phyloP scores from a whole-genome alignment of 2,888 invertebrate genomes.

The Coecobrya sp. region DNA sequence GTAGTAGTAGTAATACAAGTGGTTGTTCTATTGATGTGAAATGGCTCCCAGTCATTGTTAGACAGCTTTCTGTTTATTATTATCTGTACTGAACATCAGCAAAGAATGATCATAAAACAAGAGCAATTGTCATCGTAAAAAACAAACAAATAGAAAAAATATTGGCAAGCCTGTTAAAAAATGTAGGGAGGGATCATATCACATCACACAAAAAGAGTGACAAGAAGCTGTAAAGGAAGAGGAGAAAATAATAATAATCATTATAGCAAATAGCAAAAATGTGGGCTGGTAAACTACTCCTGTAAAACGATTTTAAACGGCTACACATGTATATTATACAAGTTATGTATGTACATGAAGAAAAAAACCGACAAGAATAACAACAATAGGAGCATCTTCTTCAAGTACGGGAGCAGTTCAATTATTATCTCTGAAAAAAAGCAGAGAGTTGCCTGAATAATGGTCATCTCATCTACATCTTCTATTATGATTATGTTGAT shows the following conservation, averaged over 20 bases:
- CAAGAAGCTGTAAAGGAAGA: constrained; percentile 12
- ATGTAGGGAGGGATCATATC: constrained; percentile 23
- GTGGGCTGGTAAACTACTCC: neutral
- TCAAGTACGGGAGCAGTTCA: neutral
- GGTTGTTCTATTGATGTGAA: neutral
- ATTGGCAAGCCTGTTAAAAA: constrained; percentile 30
- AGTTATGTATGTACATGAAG: neutral
- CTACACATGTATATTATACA: neutral
- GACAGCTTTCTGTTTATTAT: neutral
- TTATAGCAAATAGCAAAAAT: constrained; percentile 1
- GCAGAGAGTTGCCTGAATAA: neutral
- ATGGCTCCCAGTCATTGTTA: neutral
- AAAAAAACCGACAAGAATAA: neutral
- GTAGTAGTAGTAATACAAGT: neutral
- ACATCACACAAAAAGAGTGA: constrained; percentile 15
- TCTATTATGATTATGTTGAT: constrained; percentile 1
- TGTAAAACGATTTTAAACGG: constrained; percentile 15
- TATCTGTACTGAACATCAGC: constrained; percentile 33
- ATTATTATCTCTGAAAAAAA: neutral
- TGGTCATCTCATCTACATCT: constrained; percentile 12
- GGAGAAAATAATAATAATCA: constrained; percentile 25
- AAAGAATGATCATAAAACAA: constrained; percentile 59
- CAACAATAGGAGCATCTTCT: neutral
- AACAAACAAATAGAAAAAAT: constrained; percentile 31
- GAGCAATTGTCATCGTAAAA: constrained; percentile 59